Percentiles rank a stretch among this genome's conserved stretches.
phyloP scores from a whole-genome alignment of 2,888 invertebrate genomes.

The Epirrita christyi region DNA sequence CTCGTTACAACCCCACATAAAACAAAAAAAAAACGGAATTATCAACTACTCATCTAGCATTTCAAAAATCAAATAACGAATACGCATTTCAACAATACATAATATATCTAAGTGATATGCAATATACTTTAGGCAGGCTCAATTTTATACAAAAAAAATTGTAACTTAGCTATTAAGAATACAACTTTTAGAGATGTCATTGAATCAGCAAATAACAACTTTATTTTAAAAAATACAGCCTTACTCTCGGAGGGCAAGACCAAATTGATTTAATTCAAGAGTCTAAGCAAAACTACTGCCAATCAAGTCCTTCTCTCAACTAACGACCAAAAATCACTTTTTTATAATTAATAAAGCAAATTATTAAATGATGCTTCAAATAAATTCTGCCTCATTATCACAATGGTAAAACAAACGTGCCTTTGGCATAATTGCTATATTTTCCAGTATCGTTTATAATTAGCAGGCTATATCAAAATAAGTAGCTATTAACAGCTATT shows the following conservation, averaged over 20 bases:
- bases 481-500: no score
- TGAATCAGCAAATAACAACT: constrained; percentile 24
- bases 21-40: constrained; percentile 39
- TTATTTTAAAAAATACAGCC: constrained; percentile 23
- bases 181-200: constrained; percentile 20
- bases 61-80: constrained; percentile 49
- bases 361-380: constrained; percentile 36
- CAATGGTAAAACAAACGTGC: constrained; percentile 67
- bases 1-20: constrained; percentile 37
- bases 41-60: constrained; percentile 50
- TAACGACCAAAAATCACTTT: constrained; percentile 21
- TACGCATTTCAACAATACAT: constrained; percentile 55
- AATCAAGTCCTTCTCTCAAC: constrained; percentile 27
- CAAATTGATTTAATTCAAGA: constrained; percentile 15
- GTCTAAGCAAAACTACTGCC: constrained; percentile 34
- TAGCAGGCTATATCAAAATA: constrained; percentile 30
- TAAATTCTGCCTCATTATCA: constrained; percentile 57
- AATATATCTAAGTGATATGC: constrained; percentile 79
- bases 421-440: constrained; percentile 64
- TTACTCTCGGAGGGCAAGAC: constrained; percentile 22
- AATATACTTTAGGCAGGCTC: constrained; percentile 81
- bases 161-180: constrained; percentile 21
- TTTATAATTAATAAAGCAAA: constrained; percentile 29
- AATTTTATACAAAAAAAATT: constrained; percentile 40
- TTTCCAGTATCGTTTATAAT: constrained; percentile 31